Evolutionary conservation across 2,113 vertebrate genomes (phyloP).

Genomic region (Uropsilus gracilis): DNA sequence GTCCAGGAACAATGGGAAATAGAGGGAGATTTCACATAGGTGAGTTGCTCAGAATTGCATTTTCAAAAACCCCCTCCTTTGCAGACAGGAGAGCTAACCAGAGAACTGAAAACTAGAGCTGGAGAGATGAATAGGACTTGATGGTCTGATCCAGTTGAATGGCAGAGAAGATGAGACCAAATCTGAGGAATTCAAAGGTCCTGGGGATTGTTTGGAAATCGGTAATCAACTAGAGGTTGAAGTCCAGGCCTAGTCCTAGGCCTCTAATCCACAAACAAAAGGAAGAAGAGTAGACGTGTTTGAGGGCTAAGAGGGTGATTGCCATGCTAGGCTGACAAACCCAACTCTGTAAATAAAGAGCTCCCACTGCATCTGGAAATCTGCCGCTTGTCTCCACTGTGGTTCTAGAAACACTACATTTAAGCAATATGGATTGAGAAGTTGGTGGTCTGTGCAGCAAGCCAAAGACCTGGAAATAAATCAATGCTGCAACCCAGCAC

Average conservation of each 20-base stretch:
- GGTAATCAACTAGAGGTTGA: not conserved
- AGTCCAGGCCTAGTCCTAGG: not conserved
- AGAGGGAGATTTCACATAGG: not conserved
- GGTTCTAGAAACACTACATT: not conserved
- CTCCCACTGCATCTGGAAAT: not conserved
- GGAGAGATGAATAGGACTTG: not conserved
- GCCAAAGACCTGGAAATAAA: constrained; percentile 48
- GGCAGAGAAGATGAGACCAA: not conserved
- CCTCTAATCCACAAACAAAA: not conserved
- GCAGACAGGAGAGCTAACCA: not conserved
- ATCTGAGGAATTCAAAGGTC: not conserved
- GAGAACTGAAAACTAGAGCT: not conserved
- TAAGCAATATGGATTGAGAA: constrained; percentile 32
- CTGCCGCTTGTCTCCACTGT: not conserved
- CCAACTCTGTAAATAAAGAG: not conserved
- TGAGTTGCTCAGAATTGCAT: not conserved
- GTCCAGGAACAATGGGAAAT: not conserved
- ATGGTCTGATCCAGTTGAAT: not conserved
- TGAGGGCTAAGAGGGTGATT: not conserved
- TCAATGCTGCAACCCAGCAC: not conserved
- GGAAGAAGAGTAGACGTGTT: not conserved
- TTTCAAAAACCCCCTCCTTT: not conserved
- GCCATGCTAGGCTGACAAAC: not conserved
- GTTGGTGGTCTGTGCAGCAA: not conserved
- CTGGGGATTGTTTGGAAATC: not conserved